Evolutionary conservation across 2,888 invertebrate species (phyloP).

Genomic region (Caenorhabditis zanzibari): DNA sequence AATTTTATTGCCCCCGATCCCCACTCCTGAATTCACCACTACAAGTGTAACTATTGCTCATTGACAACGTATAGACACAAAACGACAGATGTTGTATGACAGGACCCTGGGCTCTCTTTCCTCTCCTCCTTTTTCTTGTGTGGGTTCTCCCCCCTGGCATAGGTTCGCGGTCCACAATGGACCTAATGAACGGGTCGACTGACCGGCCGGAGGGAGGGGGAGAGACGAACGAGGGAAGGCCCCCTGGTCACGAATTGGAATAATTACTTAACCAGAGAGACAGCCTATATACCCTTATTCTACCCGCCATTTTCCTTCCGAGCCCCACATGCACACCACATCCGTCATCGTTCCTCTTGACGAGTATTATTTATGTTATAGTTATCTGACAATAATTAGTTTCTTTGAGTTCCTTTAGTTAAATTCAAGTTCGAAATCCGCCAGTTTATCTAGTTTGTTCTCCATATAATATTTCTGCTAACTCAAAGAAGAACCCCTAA

Average conservation of each 20-base stretch:
- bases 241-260: conserved; percentile 62
- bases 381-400: conserved; percentile 51
- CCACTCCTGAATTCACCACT: conserved; percentile 19
- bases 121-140: conserved; percentile 9
- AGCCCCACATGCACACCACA: conserved; percentile 40
- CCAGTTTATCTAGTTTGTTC: too few relatives aligned
- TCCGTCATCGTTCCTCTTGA: conserved; percentile 57
- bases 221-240: conserved; percentile 14
- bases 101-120: conserved; percentile 27
- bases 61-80: conserved; percentile 63
- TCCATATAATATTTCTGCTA: too few relatives aligned
- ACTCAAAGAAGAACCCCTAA: not conserved
- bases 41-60: conserved; percentile 66
- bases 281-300: conserved; percentile 35
- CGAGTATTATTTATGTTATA: conserved; percentile 40
- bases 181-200: conserved; percentile 55
- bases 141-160: not conserved
- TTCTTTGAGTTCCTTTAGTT: not conserved
- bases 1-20: conserved; percentile 56
- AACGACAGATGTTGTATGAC: conserved; percentile 66
- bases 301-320: conserved; percentile 21
- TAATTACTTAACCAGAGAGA: conserved; percentile 60
- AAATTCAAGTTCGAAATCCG: too few relatives aligned
- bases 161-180: conserved; percentile 54
- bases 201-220: not conserved